Base-by-base conservation (phyloP, 2,888 invertebrate species). In the Epistrophe grossulariae region DNA sequence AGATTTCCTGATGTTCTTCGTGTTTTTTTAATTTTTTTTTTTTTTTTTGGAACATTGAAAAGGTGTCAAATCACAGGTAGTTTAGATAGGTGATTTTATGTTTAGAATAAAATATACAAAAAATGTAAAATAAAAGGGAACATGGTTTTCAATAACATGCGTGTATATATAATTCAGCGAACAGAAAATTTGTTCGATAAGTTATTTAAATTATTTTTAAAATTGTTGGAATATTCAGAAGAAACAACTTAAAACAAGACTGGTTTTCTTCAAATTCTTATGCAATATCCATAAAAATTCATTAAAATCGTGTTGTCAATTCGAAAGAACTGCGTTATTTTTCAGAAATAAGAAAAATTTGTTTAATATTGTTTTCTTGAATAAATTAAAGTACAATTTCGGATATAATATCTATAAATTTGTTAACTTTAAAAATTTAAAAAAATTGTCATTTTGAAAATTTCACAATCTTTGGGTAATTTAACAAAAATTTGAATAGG, bases 11-110 rank as follows among this genome's bases (percentile, higher is more conserved):
- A 31, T 19, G 31, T 60, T 60, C 77, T 52, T 74, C 66, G 52
- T 80, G 59, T 70, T 71, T 81, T 71, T 68, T 73, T 77, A n/a
- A n/a, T 77, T 57, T 57, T 76, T 70, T 57, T 76, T 77, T 77
- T 77, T 72, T 57, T 64, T 76, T 73, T 77, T 62, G 15, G 43
- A 77, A 59, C 48, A 78, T 35, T 43, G 24, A 2, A 59, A 28
- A 82, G 82, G 85, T 85, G 85, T 82, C 85, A 77, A 81, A 78
- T 82, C 72, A 43, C 64, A 52, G 50, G 70, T 45, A 59, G 84
- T 81, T 85, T 59, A 78, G 85, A 85, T 85, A 79, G 82, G 1
- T 9, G 45, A 82, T 17, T 82, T 73, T 64, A 82, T 79, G 8
- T 55, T 40, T 13, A 17, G 62, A 40, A 19, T 74, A 17, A 35